These are phyloP conservation scores for Latrodectus elegans DNA, from an alignment of 2,888 invertebrate genomes.

Conservation along the genomic window DNA sequence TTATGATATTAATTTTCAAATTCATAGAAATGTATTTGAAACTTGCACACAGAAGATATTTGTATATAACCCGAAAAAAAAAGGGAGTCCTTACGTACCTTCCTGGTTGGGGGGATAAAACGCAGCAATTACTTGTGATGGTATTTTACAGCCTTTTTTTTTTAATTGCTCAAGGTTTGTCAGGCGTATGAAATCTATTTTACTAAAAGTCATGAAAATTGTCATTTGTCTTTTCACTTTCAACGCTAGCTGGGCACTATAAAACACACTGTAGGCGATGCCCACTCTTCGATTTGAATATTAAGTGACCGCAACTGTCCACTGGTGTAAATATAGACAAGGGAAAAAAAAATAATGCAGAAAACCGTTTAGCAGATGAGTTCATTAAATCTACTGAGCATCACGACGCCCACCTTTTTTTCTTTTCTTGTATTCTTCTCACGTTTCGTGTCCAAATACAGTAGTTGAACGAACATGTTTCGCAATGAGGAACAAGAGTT, in stretches of 20 bases:
- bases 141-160: no score
- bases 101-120: no score
- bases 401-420: slow-evolving; percentile 27
- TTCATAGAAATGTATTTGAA: no score
- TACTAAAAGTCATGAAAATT: background rate
- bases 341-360: background rate
- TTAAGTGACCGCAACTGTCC: slow-evolving; percentile 40
- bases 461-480: slow-evolving; percentile 13
- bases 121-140: no score
- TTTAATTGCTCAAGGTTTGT: no score
- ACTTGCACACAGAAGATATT: no score
- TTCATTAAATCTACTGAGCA: slow-evolving; percentile 67
- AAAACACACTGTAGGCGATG: slow-evolving; percentile 22
- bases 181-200: background rate
- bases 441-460: slow-evolving; percentile 32
- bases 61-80: no score
- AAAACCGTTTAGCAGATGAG: slow-evolving; percentile 64
- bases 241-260: background rate
- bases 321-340: slow-evolving; percentile 56
- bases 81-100: no score
- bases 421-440: background rate
- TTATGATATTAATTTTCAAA: no score
- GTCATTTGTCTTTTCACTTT: slow-evolving; percentile 5
- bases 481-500: background rate
- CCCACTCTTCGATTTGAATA: slow-evolving; percentile 42